These are phyloP conservation scores for Helogale parvula DNA, from an alignment of 2,113 vertebrate genomes.

Conservation along the genomic window DNA sequence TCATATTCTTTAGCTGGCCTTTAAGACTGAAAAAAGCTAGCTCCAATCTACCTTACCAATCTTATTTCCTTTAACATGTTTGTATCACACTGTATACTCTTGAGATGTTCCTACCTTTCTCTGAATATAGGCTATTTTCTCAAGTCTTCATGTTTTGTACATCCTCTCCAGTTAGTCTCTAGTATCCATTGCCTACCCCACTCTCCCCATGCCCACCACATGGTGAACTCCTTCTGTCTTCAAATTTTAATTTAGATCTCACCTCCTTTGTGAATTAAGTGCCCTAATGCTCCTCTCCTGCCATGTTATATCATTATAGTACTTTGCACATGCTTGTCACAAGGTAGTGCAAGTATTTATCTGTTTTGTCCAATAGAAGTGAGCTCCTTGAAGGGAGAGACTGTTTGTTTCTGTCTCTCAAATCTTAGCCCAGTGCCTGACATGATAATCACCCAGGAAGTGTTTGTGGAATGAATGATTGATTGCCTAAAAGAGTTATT, in stretches of 20 bases:
- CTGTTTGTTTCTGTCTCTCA: constrained; percentile 31
- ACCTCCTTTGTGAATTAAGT: constrained; percentile 2
- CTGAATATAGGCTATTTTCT: constrained; percentile 3
- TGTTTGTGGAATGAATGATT: constrained; percentile 33
- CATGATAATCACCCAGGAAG: background rate
- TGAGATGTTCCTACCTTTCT: background rate
- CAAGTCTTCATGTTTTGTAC: background rate
- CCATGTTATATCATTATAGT: background rate
- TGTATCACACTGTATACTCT: background rate
- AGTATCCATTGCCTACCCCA: background rate
- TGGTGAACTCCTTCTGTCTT: constrained; percentile 5
- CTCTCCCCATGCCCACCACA: too few relatives aligned
- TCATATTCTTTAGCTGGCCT: background rate
- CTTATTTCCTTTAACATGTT: background rate
- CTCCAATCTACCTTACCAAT: background rate
- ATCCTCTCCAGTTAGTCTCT: background rate
- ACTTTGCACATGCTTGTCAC: background rate
- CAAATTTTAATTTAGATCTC: constrained; percentile 1
- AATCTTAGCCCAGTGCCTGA: constrained; percentile 10
- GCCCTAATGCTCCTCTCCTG: background rate
- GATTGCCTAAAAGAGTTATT: constrained; percentile 24
- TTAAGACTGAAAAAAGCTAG: background rate
- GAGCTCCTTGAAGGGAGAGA: background rate
- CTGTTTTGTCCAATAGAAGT: constrained; percentile 41
- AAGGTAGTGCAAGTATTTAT: background rate